Conservation (phyloP, 1,140 invertebrate species). For the Triops longicaudatus region DNA sequence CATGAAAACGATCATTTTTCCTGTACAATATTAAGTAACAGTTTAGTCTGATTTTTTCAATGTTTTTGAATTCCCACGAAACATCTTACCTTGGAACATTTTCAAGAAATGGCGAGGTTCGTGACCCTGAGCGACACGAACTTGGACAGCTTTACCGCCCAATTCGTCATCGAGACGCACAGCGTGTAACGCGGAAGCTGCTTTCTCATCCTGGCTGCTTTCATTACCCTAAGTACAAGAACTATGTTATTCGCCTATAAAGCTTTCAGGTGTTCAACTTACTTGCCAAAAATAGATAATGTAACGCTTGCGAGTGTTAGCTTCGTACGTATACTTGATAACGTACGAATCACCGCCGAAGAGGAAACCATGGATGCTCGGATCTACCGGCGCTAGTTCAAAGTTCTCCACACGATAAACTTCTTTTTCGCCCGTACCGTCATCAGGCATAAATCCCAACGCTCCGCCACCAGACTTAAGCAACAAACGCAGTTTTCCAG, state of each 20-base stretch:
- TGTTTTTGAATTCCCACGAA: not conserved
- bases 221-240: constrained; percentile 43
- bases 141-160: constrained; percentile 49
- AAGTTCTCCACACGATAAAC: constrained; percentile 47
- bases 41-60: not conserved
- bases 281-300: constrained; percentile 71
- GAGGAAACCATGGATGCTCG: constrained; percentile 53
- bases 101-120: constrained; percentile 66
- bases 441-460: constrained; percentile 62
- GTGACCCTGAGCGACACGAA: constrained; percentile 60
- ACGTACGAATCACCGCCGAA: constrained; percentile 71
- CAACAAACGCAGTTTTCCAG: constrained; percentile 36
- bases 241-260: constrained; percentile 17
- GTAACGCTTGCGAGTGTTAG: constrained; percentile 42
- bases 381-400: constrained; percentile 48
- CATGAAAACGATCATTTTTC: constrained; percentile 50
- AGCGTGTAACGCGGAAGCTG: constrained; percentile 53
- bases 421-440: constrained; percentile 50
- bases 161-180: constrained; percentile 53
- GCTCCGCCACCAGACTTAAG: constrained; percentile 43
- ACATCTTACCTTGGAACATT: constrained; percentile 59
- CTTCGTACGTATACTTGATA: constrained; percentile 58
- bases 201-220: constrained; percentile 51
- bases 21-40: constrained; percentile 36
- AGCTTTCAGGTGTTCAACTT: constrained; percentile 28